phyloP scores from a whole-genome alignment of 2,888 invertebrate species.

The Pristionchus maxplancki region DNA sequence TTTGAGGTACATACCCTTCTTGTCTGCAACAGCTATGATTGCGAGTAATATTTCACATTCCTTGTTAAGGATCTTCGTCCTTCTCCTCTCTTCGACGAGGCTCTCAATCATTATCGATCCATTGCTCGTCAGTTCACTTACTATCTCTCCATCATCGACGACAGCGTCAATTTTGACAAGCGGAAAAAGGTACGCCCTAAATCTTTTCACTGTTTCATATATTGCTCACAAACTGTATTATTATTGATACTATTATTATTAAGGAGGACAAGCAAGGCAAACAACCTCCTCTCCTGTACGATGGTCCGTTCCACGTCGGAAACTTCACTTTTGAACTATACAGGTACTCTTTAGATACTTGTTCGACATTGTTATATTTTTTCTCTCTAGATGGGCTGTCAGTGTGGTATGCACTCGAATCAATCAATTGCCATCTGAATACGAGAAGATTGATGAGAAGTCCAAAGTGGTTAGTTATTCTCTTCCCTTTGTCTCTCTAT shows the following conservation, averaged over 20 bases:
- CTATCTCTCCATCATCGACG: conserved; percentile 41
- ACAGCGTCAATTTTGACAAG: conserved; percentile 35
- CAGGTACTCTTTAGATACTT: conserved; percentile 33
- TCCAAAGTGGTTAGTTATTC: conserved; percentile 37
- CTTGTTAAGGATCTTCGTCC: conserved; percentile 29
- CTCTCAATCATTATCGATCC: conserved; percentile 39
- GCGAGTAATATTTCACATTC: background rate
- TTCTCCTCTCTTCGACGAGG: conserved; percentile 44
- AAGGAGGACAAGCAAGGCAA: conserved; percentile 27
- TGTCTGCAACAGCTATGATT: too few species aligned
- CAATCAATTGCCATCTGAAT: conserved; percentile 51
- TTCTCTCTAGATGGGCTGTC: conserved; percentile 50
- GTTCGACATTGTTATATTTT: background rate
- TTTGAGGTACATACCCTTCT: conserved; percentile 15
- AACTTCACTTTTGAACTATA: conserved; percentile 74
- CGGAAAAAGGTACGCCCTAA: conserved; percentile 3
- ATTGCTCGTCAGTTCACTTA: conserved; percentile 47
- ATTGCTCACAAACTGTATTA: too few species aligned
- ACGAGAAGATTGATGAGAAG: conserved; percentile 33
- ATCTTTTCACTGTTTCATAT: background rate
- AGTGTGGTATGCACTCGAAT: conserved; percentile 44
- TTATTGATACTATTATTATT: background rate
- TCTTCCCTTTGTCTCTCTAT: background rate
- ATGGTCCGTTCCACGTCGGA: conserved; percentile 66
- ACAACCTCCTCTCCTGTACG: conserved; percentile 60